Conservation (phyloP, 2,113 vertebrate species). For the Potamarius usumacintae region DNA sequence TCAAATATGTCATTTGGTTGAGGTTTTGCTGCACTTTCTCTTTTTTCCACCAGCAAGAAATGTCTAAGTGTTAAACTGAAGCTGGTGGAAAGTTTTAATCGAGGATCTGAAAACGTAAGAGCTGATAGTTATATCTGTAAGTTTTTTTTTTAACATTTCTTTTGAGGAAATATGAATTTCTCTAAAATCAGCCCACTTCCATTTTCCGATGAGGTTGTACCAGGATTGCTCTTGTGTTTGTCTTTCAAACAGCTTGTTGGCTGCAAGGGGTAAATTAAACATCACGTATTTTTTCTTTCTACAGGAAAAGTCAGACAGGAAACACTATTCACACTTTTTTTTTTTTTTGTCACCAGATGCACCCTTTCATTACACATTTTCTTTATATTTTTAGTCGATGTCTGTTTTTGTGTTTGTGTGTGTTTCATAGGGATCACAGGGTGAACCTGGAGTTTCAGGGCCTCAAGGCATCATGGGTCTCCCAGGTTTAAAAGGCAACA, state of each 20-base stretch:
- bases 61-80: background rate
- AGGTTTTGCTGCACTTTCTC: background rate
- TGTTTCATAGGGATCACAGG: constrained; percentile 50
- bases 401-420: constrained; percentile 24
- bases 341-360: background rate
- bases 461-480: constrained; percentile 52
- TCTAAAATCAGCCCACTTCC: background rate
- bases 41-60: background rate
- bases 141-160: background rate
- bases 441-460: constrained; percentile 52
- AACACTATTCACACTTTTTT: background rate
- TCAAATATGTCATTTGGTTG: background rate
- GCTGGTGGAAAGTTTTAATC: background rate
- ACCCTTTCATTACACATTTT: background rate
- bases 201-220: background rate
- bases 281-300: background rate
- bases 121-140: background rate
- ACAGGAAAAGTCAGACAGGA: background rate
- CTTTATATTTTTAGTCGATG: background rate
- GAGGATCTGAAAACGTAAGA: background rate
- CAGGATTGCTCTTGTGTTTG: background rate
- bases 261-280: background rate
- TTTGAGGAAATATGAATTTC: background rate
- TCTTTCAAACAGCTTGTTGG: background rate
- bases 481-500: constrained; percentile 58